phyloP scores from a whole-genome alignment of 2,797 vertebrate species.

The Gadopsis bispinosus region DNA sequence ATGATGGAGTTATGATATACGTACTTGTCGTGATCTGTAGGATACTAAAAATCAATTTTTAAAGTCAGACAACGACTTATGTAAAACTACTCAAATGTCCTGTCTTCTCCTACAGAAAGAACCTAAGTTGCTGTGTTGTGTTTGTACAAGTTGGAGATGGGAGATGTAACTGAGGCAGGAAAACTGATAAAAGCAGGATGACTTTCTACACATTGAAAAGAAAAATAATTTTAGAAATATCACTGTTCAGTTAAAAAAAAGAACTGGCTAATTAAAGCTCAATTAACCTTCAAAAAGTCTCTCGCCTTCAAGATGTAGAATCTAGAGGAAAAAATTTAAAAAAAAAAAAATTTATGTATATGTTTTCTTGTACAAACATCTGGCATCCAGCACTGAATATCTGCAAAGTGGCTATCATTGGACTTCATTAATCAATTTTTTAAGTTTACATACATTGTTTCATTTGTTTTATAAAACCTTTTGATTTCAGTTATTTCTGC shows the following conservation, averaged over 20 bases:
- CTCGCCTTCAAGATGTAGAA: too few relatives aligned
- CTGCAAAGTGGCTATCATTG: not conserved
- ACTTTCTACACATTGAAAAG: not conserved
- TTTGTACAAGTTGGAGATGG: not conserved
- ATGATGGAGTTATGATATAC: too few relatives aligned
- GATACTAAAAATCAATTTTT: not conserved
- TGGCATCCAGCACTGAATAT: too few relatives aligned
- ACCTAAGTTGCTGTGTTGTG: not conserved
- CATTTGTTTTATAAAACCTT: not conserved
- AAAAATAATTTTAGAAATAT: not conserved
- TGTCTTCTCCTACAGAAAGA: not conserved
- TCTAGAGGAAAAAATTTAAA: too few relatives aligned
- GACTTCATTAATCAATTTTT: not conserved
- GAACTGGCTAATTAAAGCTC: not conserved
- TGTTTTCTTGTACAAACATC: too few relatives aligned
- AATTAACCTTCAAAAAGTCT: too few relatives aligned
- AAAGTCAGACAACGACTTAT: not conserved
- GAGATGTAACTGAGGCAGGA: not conserved
- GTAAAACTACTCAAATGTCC: not conserved
- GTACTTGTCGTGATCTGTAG: not conserved
- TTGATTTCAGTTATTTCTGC: not conserved
- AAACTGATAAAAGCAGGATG: not conserved
- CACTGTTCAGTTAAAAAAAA: slow-evolving; percentile 6
- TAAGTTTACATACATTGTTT: not conserved
- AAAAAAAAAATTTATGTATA: too few relatives aligned